Evolutionary conservation across 2,113 vertebrate species (phyloP).

Genomic region (Corythoichthys intestinalis): DNA sequence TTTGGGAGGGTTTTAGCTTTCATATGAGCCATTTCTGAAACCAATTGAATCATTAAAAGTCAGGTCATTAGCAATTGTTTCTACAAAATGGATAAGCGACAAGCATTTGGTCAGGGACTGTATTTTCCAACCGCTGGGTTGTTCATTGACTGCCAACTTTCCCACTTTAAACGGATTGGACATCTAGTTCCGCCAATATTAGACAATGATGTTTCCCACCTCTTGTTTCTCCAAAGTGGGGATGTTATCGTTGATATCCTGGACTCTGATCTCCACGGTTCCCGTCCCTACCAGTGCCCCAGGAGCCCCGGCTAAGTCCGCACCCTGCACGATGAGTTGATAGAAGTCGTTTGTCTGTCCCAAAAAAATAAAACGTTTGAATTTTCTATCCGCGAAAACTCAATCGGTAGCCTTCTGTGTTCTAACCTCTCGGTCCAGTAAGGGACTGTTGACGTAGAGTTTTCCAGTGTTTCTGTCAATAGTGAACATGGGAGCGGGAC

Average conservation of each 20-base stretch:
- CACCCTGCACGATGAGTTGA: constrained; percentile 55
- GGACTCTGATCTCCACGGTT: constrained; percentile 59
- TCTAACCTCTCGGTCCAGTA: constrained; percentile 71
- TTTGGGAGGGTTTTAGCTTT: too few relatives aligned
- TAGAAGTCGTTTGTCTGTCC: constrained; percentile 54
- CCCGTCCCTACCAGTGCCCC: constrained; percentile 61
- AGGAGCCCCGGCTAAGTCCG: constrained; percentile 52
- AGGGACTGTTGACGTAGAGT: constrained; percentile 55
- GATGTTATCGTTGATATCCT: constrained; percentile 73
- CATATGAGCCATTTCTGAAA: too few relatives aligned
- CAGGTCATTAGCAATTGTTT: too few relatives aligned
- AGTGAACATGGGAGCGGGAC: constrained; percentile 48
- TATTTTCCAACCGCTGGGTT: too few relatives aligned
- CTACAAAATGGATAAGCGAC: too few relatives aligned
- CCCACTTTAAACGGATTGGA: too few relatives aligned
- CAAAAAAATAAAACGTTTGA: background rate
- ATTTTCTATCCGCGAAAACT: too few relatives aligned
- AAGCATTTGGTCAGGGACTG: too few relatives aligned
- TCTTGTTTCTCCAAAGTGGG: constrained; percentile 63
- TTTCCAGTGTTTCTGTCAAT: constrained; percentile 58
- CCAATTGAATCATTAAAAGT: too few relatives aligned
- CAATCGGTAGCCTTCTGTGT: too few relatives aligned
- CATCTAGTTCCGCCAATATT: too few relatives aligned
- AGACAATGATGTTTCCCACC: constrained; percentile 34
- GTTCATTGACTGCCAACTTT: too few relatives aligned